These are phyloP conservation scores for Pipistrellus pygmaeus DNA, from an alignment of 2,797 vertebrate species.

Conservation along the genomic window DNA sequence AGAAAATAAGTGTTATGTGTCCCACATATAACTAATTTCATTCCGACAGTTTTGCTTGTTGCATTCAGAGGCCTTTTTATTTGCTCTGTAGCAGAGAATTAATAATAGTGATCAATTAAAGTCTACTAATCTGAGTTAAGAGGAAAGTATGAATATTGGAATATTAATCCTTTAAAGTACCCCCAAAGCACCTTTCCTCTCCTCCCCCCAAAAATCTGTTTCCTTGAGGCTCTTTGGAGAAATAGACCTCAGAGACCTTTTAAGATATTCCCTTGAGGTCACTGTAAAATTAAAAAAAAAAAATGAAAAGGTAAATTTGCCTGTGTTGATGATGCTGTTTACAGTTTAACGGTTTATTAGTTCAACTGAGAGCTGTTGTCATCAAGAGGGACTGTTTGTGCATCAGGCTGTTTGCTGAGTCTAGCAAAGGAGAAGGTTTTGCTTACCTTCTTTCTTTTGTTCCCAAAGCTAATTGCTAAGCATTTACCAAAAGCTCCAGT, in stretches of 20 bases:
- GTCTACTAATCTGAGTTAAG: neutral
- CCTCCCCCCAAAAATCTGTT: neutral
- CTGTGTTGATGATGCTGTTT: slow-evolving; percentile 45
- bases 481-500: slow-evolving; percentile 42
- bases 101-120: slow-evolving; percentile 46
- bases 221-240: slow-evolving; percentile 36
- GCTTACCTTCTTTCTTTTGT: slow-evolving; percentile 66
- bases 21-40: neutral
- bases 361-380: slow-evolving; percentile 21
- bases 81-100: neutral
- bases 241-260: slow-evolving; percentile 56
- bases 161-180: neutral
- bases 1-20: neutral
- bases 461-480: slow-evolving; percentile 54
- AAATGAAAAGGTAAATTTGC: slow-evolving; percentile 51
- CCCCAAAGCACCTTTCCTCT: neutral
- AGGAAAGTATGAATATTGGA: neutral
- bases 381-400: neutral
- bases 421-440: slow-evolving; percentile 45
- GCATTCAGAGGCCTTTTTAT: neutral
- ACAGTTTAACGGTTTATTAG: slow-evolving; percentile 46
- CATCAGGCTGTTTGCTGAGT: slow-evolving; percentile 49
- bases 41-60: slow-evolving; percentile 43
- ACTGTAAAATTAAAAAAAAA: slow-evolving; percentile 14
- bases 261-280: neutral